These are phyloP conservation scores for Lineus longissimus DNA, from an alignment of 1,140 invertebrate species.

Conservation along the genomic window DNA sequence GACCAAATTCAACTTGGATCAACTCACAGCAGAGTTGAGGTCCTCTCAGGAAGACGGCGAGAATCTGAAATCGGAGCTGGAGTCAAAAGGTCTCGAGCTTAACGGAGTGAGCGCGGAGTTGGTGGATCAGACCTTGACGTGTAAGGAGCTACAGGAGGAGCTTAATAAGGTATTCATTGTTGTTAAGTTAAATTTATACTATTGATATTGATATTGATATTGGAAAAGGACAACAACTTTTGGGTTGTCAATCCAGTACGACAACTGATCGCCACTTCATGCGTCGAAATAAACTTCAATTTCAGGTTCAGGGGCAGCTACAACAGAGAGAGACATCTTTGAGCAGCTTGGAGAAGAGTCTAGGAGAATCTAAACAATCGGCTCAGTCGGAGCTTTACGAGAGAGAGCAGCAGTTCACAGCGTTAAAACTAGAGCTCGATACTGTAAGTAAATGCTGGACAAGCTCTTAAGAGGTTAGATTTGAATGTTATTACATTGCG, in stretches of 20 bases:
- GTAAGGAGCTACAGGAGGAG: conserved; percentile 1
- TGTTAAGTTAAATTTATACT: background rate
- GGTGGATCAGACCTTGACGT: background rate
- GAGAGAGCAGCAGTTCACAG: conserved; percentile 33
- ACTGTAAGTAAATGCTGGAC: conserved; percentile 37
- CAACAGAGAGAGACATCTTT: conserved; percentile 23
- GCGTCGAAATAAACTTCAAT: too few relatives aligned
- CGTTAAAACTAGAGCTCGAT: conserved; percentile 32
- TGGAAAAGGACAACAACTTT: too few relatives aligned
- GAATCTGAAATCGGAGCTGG: background rate
- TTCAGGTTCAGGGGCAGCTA: conserved; percentile 3
- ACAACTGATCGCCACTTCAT: too few relatives aligned
- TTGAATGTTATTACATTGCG: too few relatives aligned
- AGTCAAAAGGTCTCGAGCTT: background rate
- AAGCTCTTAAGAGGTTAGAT: too few relatives aligned
- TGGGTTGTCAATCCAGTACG: too few relatives aligned
- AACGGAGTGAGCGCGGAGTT: background rate
- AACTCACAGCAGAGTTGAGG: background rate
- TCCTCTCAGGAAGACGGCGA: background rate
- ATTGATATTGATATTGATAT: too few relatives aligned
- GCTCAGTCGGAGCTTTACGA: conserved; percentile 26
- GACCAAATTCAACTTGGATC: background rate
- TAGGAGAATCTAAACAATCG: conserved; percentile 25
- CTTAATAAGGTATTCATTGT: background rate
- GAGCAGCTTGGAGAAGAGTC: conserved; percentile 26